Conservation (phyloP, 2,888 invertebrate species). For the Pammene aurita region DNA sequence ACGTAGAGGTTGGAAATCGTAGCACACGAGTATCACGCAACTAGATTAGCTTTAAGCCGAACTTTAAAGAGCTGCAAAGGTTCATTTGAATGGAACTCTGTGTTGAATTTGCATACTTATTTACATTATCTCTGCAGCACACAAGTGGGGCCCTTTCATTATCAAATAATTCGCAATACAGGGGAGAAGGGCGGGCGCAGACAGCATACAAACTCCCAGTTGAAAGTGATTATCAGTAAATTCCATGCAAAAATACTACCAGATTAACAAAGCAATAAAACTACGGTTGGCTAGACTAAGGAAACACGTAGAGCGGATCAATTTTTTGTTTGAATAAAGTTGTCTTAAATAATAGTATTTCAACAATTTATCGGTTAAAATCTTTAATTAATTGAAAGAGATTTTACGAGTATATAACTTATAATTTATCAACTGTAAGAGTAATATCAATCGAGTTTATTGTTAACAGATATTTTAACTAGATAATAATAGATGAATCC, state of each 20-base stretch:
- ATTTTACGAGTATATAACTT: no score
- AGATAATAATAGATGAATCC: no score
- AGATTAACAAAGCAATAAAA: conserved; percentile 69
- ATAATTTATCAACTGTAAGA: no score
- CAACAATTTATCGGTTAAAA: no score
- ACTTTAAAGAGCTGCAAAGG: conserved; percentile 78
- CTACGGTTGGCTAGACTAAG: conserved; percentile 47
- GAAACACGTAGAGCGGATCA: conserved; percentile 41
- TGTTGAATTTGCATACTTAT: conserved; percentile 82
- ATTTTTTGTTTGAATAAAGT: background rate
- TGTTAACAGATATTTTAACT: no score
- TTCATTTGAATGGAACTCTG: conserved; percentile 80
- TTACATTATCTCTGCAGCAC: conserved; percentile 83
- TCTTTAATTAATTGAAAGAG: no score
- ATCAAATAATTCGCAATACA: conserved; percentile 79
- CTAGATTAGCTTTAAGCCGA: conserved; percentile 69
- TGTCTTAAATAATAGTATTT: no score
- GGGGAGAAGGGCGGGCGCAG: conserved; percentile 59
- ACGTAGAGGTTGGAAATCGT: conserved; percentile 53
- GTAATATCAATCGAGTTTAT: no score
- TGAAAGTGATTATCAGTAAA: conserved; percentile 75
- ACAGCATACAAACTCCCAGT: conserved; percentile 76
- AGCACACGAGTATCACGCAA: conserved; percentile 56
- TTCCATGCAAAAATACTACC: conserved; percentile 69
- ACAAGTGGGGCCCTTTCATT: conserved; percentile 82